Evolutionary conservation across 2,888 invertebrate species (phyloP), one percentile per base, ranked within the genome.

Genomic region (Synanthedon andrenaeformis): DNA sequence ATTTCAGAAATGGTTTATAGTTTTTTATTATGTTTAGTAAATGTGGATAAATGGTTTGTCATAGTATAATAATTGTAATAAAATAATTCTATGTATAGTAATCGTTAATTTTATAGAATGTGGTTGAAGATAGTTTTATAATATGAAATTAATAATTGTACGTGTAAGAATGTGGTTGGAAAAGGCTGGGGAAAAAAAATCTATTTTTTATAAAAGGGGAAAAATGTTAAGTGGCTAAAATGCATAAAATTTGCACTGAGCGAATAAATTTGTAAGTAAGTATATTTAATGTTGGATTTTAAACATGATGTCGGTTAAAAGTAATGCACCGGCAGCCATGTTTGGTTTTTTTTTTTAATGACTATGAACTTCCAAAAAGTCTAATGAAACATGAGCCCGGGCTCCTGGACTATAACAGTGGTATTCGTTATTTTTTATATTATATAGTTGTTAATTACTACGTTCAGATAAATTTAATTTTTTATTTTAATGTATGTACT

Each of bases 191-290:
- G 2, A 23, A 19, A 49, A 19, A 23, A 5, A 14, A 23, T 49
- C 13, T 45, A 50, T 82, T 82, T 82, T 82, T 82, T 83, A 66
- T 82, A 82, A 76, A 60, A 74, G 71, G 74, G 72, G 64, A 65
- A 68, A n/a, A 69, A 76, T 78, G 81, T 82, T 82, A 78, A 72
- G 81, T 82, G 82, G 82, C 79, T 82, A 78, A 76, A 76, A 70
- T 74, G 76, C 79, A 79, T 77, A 75, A 72, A 72, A 2, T 49
- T 35, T 17, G 45, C 45, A 45, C 45, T 45, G 14, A 45, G 45
- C 12, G 45, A 45, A 45, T 35, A 35, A 35, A 35, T 35, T 10
- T 35, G 35, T 35, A 35, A 35, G 6, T 28, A 28, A 28, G 35
- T 35, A 35, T 35, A 45, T 45, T 45, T 13, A 14, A 14, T 45